These are phyloP conservation scores for Antechinus stuartii DNA, from an alignment of 2,113 vertebrate genomes.

Conservation along the genomic window DNA sequence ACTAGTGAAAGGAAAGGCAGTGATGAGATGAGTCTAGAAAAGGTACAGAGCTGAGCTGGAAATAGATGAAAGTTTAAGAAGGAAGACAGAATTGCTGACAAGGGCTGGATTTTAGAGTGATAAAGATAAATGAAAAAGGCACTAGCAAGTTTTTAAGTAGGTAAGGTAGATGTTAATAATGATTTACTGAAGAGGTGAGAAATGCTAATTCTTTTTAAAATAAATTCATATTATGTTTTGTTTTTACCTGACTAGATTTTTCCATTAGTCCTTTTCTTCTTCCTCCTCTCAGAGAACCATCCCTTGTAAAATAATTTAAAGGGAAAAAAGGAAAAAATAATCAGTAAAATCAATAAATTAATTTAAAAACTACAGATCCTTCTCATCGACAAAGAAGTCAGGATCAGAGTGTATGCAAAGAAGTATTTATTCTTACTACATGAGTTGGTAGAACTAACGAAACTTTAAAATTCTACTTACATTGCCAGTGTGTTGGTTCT, in stretches of 20 bases:
- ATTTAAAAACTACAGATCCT: neutral
- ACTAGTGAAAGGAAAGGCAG: neutral
- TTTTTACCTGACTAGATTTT: neutral
- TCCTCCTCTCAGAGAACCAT: neutral
- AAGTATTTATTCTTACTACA: neutral
- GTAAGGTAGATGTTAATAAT: neutral
- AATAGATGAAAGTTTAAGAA: neutral
- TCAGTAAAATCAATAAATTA: neutral
- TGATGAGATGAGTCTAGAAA: neutral
- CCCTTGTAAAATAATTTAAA: neutral
- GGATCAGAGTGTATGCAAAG: neutral
- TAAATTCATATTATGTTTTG: neutral
- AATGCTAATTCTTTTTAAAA: neutral
- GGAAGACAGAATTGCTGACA: neutral
- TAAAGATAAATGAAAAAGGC: neutral
- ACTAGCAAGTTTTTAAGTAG: neutral
- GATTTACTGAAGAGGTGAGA: neutral
- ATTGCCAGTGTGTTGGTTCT: neutral
- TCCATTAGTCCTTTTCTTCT: neutral
- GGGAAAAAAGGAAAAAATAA: neutral
- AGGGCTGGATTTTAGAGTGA: neutral
- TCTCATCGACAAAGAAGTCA: neutral
- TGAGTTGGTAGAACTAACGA: neutral
- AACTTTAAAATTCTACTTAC: neutral
- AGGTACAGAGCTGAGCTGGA: neutral